Base-by-base conservation (phyloP, 2,113 vertebrate species). In the Neogobius melanostomus region DNA sequence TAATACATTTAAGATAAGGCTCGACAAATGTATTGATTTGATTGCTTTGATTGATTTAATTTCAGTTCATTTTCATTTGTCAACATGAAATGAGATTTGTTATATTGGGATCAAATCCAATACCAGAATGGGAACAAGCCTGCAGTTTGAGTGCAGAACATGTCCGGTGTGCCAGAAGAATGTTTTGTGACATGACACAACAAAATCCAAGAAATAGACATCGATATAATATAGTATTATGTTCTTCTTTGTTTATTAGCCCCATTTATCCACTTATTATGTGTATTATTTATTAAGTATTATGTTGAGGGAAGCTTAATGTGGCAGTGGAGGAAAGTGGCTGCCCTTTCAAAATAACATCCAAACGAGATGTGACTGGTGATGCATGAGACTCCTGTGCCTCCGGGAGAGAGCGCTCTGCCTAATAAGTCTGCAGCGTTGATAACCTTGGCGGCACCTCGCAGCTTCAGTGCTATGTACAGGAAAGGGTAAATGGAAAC, bases 391-490 rank as follows among this genome's bases (percentile, higher is more conserved):
- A 47, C 28, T 65, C 74, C 52, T 45, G 66, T 74, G 80, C 85
- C 83, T 74, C 68, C 66, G 77, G 85, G 75, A 84, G 67, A 73
- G 50, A 61, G 62, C 61, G 84, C 53, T 73, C 68, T 69, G 68
- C 80, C 81, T 76, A 84, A 63, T 49, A 28, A 69, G 81, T 81
- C 81, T 53, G 60, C 68, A 67, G 53, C 74, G 16, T 77, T 82
- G 73, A 80, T 87, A 83, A 85, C 83, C 79, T 80, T 80, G 68
- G 74, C 68, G 45, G 75, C 68, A 80, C 82, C 75, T 81, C 71
- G 16, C 16, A 78, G 81, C 69, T 76, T 85, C 81, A 68, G 59
- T 74, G 81, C 77, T 68, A 56, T 69, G 68, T 75, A 77, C 77
- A 45, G 66, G 56, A 80, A 54, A 11, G 10, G 71, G 70, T 82